Conservation (phyloP, 2,113 vertebrate species). For the Charadrius vociferus region DNA sequence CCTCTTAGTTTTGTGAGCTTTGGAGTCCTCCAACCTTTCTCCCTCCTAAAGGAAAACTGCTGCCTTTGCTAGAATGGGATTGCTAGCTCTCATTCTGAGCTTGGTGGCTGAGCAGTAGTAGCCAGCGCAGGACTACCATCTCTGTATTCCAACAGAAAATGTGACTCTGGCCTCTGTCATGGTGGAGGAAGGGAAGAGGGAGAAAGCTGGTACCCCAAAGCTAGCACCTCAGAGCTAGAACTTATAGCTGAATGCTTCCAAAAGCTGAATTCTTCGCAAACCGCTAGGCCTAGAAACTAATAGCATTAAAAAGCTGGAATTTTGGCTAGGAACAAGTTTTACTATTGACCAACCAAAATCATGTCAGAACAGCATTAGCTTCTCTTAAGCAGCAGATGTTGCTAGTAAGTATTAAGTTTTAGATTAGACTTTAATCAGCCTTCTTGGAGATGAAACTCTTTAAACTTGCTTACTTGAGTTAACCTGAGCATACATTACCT, state of each 20-base stretch:
- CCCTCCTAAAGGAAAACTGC: not conserved
- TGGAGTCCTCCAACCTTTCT: not conserved
- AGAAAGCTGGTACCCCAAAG: not conserved
- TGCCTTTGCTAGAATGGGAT: not conserved
- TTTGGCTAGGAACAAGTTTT: not conserved
- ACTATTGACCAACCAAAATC: not conserved
- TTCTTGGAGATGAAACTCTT: not conserved
- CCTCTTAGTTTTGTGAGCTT: not conserved
- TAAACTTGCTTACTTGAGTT: not conserved
- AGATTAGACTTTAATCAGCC: not conserved
- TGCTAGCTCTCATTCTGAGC: not conserved
- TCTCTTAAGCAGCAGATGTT: not conserved
- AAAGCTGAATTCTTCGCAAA: not conserved
- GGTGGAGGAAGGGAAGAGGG: not conserved
- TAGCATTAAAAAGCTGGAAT: not conserved
- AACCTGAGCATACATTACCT: not conserved
- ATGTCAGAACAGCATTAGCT: not conserved
- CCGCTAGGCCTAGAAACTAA: not conserved
- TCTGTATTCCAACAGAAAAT: not conserved
- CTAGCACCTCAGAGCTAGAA: not conserved
- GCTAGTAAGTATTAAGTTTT: not conserved
- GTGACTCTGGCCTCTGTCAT: not conserved
- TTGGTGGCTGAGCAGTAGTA: not conserved
- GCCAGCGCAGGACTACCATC: not conserved
- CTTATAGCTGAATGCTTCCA: not conserved